A percentile compares a stretch with the other conserved stretches of the same genome.
Conservation (phyloP, 2,888 invertebrate genomes). For the Buathra laborator region DNA sequence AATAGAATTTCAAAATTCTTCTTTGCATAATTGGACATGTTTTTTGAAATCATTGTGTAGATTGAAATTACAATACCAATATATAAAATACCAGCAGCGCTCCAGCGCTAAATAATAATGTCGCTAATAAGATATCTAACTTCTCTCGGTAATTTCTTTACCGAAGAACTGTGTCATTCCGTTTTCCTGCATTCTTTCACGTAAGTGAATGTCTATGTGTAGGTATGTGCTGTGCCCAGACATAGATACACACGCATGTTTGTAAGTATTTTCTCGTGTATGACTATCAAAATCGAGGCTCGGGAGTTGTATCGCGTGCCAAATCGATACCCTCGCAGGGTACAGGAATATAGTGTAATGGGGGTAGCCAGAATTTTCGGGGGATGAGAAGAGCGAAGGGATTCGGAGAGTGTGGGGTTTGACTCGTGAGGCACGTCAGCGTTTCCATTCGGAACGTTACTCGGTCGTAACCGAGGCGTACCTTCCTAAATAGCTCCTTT, state of each 20-base stretch:
- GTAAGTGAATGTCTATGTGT: too few relatives aligned
- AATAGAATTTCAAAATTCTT: not conserved
- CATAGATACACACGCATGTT: not conserved
- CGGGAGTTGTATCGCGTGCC: constrained; percentile 3
- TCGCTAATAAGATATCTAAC: too few relatives aligned
- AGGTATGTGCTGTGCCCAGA: not conserved
- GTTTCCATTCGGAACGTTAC: constrained; percentile 74
- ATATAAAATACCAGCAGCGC: not conserved
- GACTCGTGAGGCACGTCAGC: constrained; percentile 69
- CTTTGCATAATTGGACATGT: not conserved
- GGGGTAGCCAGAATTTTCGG: constrained; percentile 13
- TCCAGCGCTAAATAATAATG: not conserved
- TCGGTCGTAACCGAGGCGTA: constrained; percentile 74
- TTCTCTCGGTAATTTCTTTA: too few relatives aligned
- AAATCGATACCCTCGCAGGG: constrained; percentile 52
- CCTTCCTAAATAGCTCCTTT: constrained; percentile 77
- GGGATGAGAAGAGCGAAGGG: constrained; percentile 31
- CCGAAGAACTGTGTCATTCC: too few relatives aligned
- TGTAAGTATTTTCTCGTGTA: not conserved
- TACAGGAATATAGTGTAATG: constrained; percentile 17
- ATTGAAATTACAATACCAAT: not conserved
- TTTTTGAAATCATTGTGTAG: not conserved
- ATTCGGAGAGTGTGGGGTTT: constrained; percentile 20
- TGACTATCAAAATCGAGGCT: not conserved
- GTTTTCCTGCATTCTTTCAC: too few relatives aligned